These are phyloP conservation scores for Distichodus sexfasciatus DNA, from an alignment of 2,797 vertebrate species.

Conservation along the genomic window DNA sequence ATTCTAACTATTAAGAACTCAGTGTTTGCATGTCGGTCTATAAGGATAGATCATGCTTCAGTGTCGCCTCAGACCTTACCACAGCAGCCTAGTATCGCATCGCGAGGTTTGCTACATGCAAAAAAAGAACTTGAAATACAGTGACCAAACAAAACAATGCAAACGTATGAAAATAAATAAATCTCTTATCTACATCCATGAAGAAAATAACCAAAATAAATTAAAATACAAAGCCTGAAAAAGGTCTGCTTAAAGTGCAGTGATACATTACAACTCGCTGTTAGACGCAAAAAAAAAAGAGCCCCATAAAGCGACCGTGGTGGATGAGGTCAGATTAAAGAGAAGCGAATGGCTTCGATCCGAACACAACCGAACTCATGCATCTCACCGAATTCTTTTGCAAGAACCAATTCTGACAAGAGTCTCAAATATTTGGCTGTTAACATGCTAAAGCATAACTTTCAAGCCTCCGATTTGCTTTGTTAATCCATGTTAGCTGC, in stretches of 20 bases:
- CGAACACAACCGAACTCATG: background rate
- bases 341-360: background rate
- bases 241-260: conserved; percentile 45
- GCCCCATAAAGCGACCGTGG: background rate
- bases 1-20: background rate
- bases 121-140: conserved; percentile 11
- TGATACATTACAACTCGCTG: background rate
- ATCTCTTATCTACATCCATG: conserved; percentile 8
- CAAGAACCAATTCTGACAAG: too few relatives aligned
- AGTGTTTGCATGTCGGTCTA: background rate
- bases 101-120: background rate
- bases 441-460: background rate
- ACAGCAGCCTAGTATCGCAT: background rate
- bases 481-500: background rate
- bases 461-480: background rate
- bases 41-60: background rate
- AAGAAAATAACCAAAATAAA: conserved; percentile 6
- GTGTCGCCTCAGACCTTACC: background rate
- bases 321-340: conserved; percentile 15
- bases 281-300: background rate
- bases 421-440: background rate
- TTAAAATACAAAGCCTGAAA: conserved; percentile 12
- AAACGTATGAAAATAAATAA: conserved; percentile 41
- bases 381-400: background rate
- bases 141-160: conserved; percentile 13